phyloP scores from a whole-genome alignment of 2,888 invertebrate species.

The Eretmocerus hayati region DNA sequence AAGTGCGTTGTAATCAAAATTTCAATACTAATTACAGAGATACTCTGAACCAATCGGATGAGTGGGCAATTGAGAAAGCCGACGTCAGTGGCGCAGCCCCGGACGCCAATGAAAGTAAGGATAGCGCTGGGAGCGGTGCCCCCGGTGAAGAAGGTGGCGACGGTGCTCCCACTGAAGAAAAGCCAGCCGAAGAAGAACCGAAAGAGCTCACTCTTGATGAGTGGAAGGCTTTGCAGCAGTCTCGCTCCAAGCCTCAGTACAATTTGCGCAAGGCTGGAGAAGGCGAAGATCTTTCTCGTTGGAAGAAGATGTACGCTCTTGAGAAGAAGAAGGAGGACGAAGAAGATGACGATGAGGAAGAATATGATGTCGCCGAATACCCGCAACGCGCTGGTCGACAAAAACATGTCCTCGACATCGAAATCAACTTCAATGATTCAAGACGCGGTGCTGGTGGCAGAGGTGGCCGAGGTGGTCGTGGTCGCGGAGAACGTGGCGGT shows the following conservation, averaged over 20 bases:
- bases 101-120: slow-evolving; percentile 14
- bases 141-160: slow-evolving; percentile 31
- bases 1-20: too few species aligned
- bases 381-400: slow-evolving; percentile 81
- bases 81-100: slow-evolving; percentile 42
- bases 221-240: slow-evolving; percentile 80
- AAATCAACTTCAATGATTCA: slow-evolving; percentile 78
- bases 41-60: slow-evolving; percentile 36
- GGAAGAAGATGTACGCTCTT: slow-evolving; percentile 84
- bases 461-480: slow-evolving; percentile 57
- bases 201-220: slow-evolving; percentile 89
- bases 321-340: slow-evolving; percentile 65
- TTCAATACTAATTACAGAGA: too few species aligned
- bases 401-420: slow-evolving; percentile 79
- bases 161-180: slow-evolving; percentile 42
- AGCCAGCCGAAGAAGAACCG: slow-evolving; percentile 66
- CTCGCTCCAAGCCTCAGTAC: slow-evolving; percentile 76
- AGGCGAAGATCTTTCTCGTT: slow-evolving; percentile 83
- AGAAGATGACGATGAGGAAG: slow-evolving; percentile 61
- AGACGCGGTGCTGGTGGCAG: slow-evolving; percentile 64
- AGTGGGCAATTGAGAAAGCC: slow-evolving; percentile 49
- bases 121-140: slow-evolving; percentile 4
- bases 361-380: slow-evolving; percentile 66
- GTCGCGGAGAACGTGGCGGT: slow-evolving; percentile 42
- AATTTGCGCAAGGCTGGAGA: slow-evolving; percentile 91